Percentiles rank a stretch among this genome's conserved stretches.
phyloP scores from a whole-genome alignment of 1,140 invertebrate genomes.

The Dryas iulia region DNA sequence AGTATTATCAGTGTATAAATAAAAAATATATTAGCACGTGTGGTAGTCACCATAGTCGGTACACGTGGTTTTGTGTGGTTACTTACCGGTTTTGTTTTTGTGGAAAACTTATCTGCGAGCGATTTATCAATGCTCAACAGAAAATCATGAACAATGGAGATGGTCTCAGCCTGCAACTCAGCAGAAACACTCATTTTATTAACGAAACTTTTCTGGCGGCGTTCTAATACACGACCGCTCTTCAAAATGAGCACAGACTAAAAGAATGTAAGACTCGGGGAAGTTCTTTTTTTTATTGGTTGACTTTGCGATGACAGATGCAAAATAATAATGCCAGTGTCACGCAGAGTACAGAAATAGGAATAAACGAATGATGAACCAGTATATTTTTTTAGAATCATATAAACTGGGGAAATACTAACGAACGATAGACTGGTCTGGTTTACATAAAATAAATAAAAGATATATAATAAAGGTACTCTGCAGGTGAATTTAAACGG shows the following conservation, averaged over 20 bases:
- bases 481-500: too few relatives aligned
- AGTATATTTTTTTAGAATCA: too few relatives aligned
- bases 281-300: too few relatives aligned
- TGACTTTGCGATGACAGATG: too few relatives aligned
- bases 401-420: too few relatives aligned
- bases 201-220: constrained; percentile 12
- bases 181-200: constrained; percentile 47
- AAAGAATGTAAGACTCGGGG: constrained; percentile 6
- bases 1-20: neutral
- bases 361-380: too few relatives aligned
- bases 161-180: constrained; percentile 43
- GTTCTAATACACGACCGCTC: constrained; percentile 14
- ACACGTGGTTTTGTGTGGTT: constrained; percentile 34
- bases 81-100: constrained; percentile 69
- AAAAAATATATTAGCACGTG: constrained; percentile 46
- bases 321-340: too few relatives aligned
- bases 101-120: constrained; percentile 53
- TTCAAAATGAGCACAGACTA: constrained; percentile 19
- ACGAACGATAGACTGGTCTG: too few relatives aligned
- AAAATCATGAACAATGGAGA: constrained; percentile 54
- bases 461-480: too few relatives aligned
- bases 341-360: too few relatives aligned
- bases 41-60: constrained; percentile 16
- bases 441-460: too few relatives aligned
- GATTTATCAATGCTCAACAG: constrained; percentile 55